phyloP scores from a whole-genome alignment of 2,113 vertebrate species.

The Macaca nemestrina region DNA sequence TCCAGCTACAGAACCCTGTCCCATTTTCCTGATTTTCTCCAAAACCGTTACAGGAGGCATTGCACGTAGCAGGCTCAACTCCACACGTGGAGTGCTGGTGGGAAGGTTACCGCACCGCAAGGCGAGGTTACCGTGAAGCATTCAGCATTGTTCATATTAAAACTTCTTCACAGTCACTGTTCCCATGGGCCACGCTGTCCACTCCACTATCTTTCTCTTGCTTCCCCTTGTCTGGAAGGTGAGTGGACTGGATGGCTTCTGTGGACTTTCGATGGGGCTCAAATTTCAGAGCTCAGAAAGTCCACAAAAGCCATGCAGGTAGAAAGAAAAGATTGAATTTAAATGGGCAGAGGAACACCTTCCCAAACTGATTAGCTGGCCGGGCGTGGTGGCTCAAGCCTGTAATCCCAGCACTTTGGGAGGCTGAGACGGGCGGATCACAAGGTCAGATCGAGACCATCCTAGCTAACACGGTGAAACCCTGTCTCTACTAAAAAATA shows the following conservation, averaged over 20 bases:
- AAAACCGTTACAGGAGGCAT: fast-evolving
- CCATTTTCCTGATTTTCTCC: not conserved
- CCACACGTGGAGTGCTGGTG: fast-evolving
- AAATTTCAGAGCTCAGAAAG: no score
- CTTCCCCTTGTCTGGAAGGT: not conserved
- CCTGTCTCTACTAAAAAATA: no score
- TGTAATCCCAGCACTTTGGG: no score
- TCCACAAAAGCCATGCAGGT: no score
- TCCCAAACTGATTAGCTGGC: no score
- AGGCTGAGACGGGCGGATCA: no score
- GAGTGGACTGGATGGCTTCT: fast-evolving
- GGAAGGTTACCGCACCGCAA: fast-evolving
- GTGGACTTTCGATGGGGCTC: not conserved
- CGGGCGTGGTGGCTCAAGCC: no score
- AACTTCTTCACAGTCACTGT: not conserved
- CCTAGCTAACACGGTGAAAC: no score
- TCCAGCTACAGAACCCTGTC: fast-evolving
- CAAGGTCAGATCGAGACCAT: no score
- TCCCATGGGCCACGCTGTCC: fast-evolving
- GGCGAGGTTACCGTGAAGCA: not conserved
- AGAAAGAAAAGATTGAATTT: no score
- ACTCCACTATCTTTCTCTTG: not conserved
- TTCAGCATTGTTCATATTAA: not conserved
- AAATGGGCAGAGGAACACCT: no score
- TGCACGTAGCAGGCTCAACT: fast-evolving